Base-by-base conservation (phyloP, 2,888 invertebrate species). In the Eurytoma adleriae region DNA sequence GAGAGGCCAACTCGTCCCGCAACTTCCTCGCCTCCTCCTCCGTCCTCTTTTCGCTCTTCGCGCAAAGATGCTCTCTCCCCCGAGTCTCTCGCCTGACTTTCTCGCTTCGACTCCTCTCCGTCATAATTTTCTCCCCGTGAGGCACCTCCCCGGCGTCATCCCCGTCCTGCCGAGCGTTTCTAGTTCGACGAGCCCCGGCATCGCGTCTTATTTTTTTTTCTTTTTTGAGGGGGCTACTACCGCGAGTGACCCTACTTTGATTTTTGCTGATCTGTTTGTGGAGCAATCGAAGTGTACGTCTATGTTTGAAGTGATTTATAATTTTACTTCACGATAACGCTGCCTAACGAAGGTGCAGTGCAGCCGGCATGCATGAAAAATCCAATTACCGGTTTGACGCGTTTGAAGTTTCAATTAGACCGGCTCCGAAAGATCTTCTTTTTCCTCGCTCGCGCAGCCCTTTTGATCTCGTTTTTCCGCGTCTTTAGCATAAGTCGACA, bases 1-100 rank as follows among this genome's bases (percentile, higher is more conserved):
- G 20, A 50, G 24, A 71, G 50, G 7, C 16, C 40, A 62, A 69
- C 76, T 76, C 76, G 76, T 76, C 76, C 76, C 76, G 48, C 76
- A 76, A 76, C 76, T 61, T 40, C 75, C 14, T 40, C 30, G 10
- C 54, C 57, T 16, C 14, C 61, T 59, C 16, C 67, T 59, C 61
- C 71, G 1, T 16, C 59, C 52, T 54, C 74, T 59, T 18, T 27
- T 75, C 68, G 20, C 18, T 61, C 50, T 40, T 48, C 57, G 40
- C 24, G 40, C 10, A n/a, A 40, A 40, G 40, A 40, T 18, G 18
- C 57, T 20, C 57, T 57, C 57, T 40, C 48, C 48, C 48, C 30
- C 61, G 24, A 27, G 24, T 62, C 61, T 27, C 16, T 71, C 16
- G 50, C 61, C 61, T 71, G 52, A 61, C 71, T 61, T 61, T 50